phyloP scores from a whole-genome alignment of 2,113 vertebrate species.

The Limnothrissa miodon region DNA sequence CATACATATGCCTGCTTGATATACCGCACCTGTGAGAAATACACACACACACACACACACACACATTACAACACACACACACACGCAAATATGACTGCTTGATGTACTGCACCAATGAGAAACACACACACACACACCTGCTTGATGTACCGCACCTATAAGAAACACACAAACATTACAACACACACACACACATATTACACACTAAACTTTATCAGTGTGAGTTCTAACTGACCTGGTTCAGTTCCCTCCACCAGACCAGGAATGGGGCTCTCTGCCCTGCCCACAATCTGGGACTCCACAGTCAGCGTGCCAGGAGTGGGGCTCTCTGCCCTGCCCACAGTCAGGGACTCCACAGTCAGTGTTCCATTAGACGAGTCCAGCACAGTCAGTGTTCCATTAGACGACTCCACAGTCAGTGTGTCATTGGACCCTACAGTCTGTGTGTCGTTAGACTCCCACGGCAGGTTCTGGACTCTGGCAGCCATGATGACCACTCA shows the following conservation, averaged over 20 bases:
- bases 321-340: no score
- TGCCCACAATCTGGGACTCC: slow-evolving; percentile 72
- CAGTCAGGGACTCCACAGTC: slow-evolving; percentile 53
- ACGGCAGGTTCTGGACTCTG: slow-evolving; percentile 72
- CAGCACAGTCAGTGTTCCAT: slow-evolving; percentile 46
- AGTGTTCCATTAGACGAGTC: no score
- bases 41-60: slow-evolving; percentile 1
- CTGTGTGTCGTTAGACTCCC: no score
- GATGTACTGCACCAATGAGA: no score
- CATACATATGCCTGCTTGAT: slow-evolving; percentile 83
- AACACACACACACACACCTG: background rate
- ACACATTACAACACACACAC: slow-evolving; percentile 1
- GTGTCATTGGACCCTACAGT: slow-evolving; percentile 61
- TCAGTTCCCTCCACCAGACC: slow-evolving; percentile 90
- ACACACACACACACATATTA: no score
- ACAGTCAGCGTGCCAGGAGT: no score
- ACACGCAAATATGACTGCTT: background rate
- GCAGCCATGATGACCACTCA: slow-evolving; percentile 74
- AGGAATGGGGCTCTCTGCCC: slow-evolving; percentile 88
- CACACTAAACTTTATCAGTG: background rate
- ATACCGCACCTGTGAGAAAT: slow-evolving; percentile 80
- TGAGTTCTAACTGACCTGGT: slow-evolving; percentile 76
- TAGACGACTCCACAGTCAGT: slow-evolving; percentile 17
- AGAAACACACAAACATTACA: slow-evolving; percentile 1
- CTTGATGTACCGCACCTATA: slow-evolving; percentile 76